Conservation (phyloP, 92 coral and sea anemone genomes). For the Zoanthus gigantus region DNA sequence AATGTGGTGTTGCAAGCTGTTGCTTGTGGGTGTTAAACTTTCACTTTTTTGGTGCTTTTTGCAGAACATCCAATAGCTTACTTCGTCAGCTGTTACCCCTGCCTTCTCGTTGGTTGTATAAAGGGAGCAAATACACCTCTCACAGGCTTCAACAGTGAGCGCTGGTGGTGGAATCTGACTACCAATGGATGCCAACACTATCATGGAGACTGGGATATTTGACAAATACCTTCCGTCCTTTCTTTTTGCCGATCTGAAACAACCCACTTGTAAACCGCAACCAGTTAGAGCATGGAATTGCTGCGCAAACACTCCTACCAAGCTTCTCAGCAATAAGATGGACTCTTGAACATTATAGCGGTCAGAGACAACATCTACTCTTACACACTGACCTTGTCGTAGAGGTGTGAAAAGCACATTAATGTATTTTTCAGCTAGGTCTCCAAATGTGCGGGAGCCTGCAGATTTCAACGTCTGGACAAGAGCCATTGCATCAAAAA, state of each 20-base stretch:
- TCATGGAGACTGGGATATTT: slow-evolving; percentile 28
- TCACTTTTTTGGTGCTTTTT: slow-evolving; percentile 62
- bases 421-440: slow-evolving; percentile 44
- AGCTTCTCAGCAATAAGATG: slow-evolving; percentile 61
- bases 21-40: slow-evolving; percentile 62
- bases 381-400: slow-evolving; percentile 40
- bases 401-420: slow-evolving; percentile 30
- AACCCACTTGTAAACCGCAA: slow-evolving; percentile 62
- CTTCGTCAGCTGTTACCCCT: slow-evolving; percentile 41
- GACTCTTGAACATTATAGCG: slow-evolving; percentile 60
- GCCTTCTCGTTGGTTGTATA: background rate
- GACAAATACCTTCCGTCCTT: background rate
- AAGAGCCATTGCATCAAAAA: slow-evolving; percentile 64
- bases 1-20: slow-evolving; percentile 66
- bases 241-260: slow-evolving; percentile 57
- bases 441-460: slow-evolving; percentile 61
- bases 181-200: slow-evolving; percentile 15
- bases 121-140: slow-evolving; percentile 52
- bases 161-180: background rate
- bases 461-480: slow-evolving; percentile 62
- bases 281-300: slow-evolving; percentile 71
- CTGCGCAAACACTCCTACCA: slow-evolving; percentile 47
- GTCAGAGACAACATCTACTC: slow-evolving; percentile 72
- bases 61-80: slow-evolving; percentile 67
- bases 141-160: slow-evolving; percentile 3